phyloP scores from a whole-genome alignment of 2,797 vertebrate species.

The Hypotaenidia okinawae region DNA sequence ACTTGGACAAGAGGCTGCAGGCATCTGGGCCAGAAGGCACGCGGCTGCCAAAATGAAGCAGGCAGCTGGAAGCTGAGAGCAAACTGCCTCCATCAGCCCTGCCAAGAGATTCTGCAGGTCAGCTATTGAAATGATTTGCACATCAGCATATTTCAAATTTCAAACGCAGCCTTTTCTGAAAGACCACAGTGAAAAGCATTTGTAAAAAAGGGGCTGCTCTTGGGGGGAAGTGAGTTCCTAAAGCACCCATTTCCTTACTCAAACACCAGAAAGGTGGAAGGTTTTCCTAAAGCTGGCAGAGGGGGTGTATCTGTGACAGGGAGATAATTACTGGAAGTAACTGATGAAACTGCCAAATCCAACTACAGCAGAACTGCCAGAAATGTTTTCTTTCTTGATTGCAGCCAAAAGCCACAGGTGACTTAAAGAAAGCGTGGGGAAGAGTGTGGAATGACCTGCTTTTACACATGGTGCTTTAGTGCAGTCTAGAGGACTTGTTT shows the following conservation, averaged over 20 bases:
- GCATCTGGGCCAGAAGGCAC: background rate
- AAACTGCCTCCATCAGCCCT: background rate
- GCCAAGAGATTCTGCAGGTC: slow-evolving; percentile 41
- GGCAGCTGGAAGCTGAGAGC: background rate
- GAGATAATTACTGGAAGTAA: slow-evolving; percentile 73
- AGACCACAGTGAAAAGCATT: background rate
- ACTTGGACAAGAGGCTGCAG: slow-evolving; percentile 35
- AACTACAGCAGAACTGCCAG: slow-evolving; percentile 46
- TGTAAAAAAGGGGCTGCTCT: background rate
- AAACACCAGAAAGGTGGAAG: slow-evolving; percentile 25
- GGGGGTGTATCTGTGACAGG: background rate
- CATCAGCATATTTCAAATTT: slow-evolving; percentile 29
- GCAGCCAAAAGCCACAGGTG: slow-evolving; percentile 76
- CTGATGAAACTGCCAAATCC: slow-evolving; percentile 28
- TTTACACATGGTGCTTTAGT: background rate
- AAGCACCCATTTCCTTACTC: slow-evolving; percentile 38
- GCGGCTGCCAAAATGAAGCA: slow-evolving; percentile 30
- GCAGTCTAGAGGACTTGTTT: slow-evolving; percentile 6
- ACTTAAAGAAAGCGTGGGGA: slow-evolving; percentile 38
- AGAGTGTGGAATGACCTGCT: slow-evolving; percentile 21
- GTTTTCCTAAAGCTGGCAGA: slow-evolving; percentile 29
- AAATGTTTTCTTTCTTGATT: background rate
- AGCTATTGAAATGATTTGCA: slow-evolving; percentile 45
- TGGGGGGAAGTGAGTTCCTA: slow-evolving; percentile 3
- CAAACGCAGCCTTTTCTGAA: background rate